Base-by-base conservation (phyloP, 53 echinoderm and acorn worm species). In the Patiria pectinifera region DNA sequence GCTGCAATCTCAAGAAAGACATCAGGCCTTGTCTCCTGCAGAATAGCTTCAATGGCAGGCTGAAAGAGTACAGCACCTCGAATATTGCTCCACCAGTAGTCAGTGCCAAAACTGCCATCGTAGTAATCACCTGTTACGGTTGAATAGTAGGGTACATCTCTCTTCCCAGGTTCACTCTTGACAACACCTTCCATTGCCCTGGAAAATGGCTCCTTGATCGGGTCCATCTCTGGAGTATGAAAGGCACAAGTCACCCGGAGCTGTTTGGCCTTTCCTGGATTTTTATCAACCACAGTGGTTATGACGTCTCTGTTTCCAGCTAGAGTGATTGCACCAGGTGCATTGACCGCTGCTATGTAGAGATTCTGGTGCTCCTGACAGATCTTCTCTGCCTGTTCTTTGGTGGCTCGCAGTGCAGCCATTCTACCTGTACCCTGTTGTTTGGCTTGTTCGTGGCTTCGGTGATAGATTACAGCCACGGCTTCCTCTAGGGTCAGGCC, bases 81-180 rank as follows among this genome's bases (percentile, higher is more conserved):
- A 63, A 99, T 99, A 91, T 99, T 99, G 62, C 83, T 87, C 99
- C 99, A 99, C 99, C 99, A 99, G 69, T 99, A 99, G 0, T 95
- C 95, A 2, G 95, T 95, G 75, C 87, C 96, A 79, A 99, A 96
- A 78, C 95, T 95, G 81, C 96, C 99, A 22, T 99, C 95, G 78
- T 99, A 93, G 62, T 91, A 84, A 21, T 96, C 95, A 21, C 99
- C 99, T 45, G 95, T 97, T 19, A 95, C 94, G 3, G 99, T 96
- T 23, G 99, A 99, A 83, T 96, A 99, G 92, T 97, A 91, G 16
- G 96, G 95, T 19, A 94, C 92, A 45, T 74, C 78, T 83, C 96
- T 89, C 53, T 79, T 84, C 21, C 96, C 95, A 48, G 94, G 82
- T 21, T 89, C 89, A n/a, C 95, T 96, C 79, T 92, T 91, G 6